phyloP scores from a whole-genome alignment of 2,888 invertebrate species.

The Stenodema calcarata region DNA sequence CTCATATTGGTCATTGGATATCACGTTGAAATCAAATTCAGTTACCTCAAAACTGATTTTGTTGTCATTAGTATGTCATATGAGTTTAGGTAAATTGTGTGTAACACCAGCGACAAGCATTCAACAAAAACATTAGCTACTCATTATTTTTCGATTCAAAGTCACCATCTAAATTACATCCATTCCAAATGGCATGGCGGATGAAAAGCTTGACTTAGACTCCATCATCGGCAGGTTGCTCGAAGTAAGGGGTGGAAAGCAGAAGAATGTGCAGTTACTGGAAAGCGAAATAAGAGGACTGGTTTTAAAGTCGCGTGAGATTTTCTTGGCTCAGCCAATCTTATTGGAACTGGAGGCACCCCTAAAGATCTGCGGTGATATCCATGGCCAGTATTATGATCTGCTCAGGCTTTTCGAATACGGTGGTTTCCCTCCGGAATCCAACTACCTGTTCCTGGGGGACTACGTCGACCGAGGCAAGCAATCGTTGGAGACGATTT shows the following conservation, averaged over 20 bases:
- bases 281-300: conserved; percentile 97
- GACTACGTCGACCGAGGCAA: conserved; percentile 91
- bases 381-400: conserved; percentile 99
- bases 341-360: conserved; percentile 98
- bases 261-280: conserved; percentile 98
- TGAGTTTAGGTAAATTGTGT: not conserved
- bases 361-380: conserved; percentile 85
- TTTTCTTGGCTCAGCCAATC: conserved; percentile 98
- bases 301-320: conserved; percentile 97
- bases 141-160: not conserved
- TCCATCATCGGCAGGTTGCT: conserved; percentile 93
- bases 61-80: not conserved
- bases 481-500: conserved; percentile 97
- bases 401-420: conserved; percentile 96
- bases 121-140: not conserved
- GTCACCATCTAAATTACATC: conserved; percentile 66
- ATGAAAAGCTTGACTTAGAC: conserved; percentile 92
- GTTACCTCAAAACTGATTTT: not conserved
- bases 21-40: not conserved
- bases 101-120: not conserved
- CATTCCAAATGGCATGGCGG: conserved; percentile 62
- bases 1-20: not conserved
- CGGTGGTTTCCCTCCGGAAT: conserved; percentile 98
- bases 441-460: conserved; percentile 97
- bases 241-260: conserved; percentile 95